A percentile compares a stretch with the other conserved stretches of the same genome.
phyloP scores from a whole-genome alignment of 2,888 invertebrate genomes.

The Thymelicus sylvestris region DNA sequence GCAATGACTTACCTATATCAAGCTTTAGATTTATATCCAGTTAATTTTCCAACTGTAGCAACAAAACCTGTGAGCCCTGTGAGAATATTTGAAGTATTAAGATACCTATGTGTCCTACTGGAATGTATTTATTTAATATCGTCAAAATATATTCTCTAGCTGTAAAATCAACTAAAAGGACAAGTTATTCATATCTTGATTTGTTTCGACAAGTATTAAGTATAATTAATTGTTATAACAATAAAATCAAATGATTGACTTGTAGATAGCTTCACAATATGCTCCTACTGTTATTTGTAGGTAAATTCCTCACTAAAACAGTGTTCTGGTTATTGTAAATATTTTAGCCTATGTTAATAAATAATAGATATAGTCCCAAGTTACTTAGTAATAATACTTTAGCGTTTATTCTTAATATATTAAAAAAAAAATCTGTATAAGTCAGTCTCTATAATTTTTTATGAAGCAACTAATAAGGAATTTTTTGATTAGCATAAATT shows the following conservation, averaged over 20 bases:
- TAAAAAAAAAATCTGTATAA: neutral
- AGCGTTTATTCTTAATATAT: neutral
- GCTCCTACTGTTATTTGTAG: neutral
- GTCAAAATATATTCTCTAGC: too few species aligned
- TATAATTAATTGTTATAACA: too few species aligned
- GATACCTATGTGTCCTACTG: too few species aligned
- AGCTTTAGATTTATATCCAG: too few species aligned
- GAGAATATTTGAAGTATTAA: too few species aligned
- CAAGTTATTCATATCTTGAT: neutral
- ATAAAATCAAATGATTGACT: neutral
- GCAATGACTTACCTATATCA: neutral
- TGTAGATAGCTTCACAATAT: constrained; percentile 2
- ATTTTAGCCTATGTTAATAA: constrained; percentile 5
- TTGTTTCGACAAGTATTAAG: constrained; percentile 8
- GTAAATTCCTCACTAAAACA: neutral
- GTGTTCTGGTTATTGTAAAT: neutral
- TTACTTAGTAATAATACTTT: neutral
- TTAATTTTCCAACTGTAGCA: too few species aligned
- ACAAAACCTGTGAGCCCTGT: too few species aligned
- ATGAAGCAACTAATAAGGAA: neutral
- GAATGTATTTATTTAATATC: too few species aligned
- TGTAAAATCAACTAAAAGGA: neutral
- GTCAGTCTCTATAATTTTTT: neutral
- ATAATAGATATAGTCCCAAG: constrained; percentile 3
- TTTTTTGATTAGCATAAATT: neutral